These are phyloP conservation scores for Orthosia incerta DNA, from an alignment of 2,888 invertebrate species.

Conservation along the genomic window DNA sequence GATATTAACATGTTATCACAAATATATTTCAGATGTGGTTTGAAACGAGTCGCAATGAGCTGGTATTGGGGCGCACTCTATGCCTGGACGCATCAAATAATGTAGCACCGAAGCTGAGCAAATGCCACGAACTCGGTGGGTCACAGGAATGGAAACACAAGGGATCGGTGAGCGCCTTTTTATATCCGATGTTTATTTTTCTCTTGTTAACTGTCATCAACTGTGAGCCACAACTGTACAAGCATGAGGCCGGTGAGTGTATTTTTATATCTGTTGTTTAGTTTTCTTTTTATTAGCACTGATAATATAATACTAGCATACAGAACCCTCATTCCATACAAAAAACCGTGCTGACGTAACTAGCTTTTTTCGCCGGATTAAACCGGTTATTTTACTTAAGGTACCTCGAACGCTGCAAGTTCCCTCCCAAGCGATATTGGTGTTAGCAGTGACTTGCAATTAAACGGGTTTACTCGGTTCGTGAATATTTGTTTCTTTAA, in stretches of 20 bases:
- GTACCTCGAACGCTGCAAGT: too few relatives aligned
- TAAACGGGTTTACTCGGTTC: too few relatives aligned
- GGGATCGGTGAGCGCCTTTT: slow-evolving; percentile 89
- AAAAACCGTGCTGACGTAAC: too few relatives aligned
- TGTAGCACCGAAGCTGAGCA: slow-evolving; percentile 94
- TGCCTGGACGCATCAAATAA: slow-evolving; percentile 95
- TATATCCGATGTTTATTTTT: not conserved
- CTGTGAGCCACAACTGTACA: not conserved
- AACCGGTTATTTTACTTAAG: too few relatives aligned
- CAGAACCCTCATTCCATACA: too few relatives aligned
- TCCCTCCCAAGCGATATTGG: too few relatives aligned
- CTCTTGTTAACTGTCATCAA: not conserved
- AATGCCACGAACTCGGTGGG: slow-evolving; percentile 98
- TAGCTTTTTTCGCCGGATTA: too few relatives aligned
- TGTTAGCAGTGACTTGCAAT: too few relatives aligned
- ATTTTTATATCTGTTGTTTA: too few relatives aligned
- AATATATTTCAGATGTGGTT: slow-evolving; percentile 93
- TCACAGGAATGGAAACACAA: slow-evolving; percentile 98
- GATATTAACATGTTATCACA: not conserved
- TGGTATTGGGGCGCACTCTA: slow-evolving; percentile 95
- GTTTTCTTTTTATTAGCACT: too few relatives aligned
- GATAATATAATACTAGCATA: too few relatives aligned
- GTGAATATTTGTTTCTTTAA: too few relatives aligned
- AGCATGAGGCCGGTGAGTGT: not conserved
- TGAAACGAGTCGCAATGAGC: slow-evolving; percentile 95